Base-by-base conservation (phyloP, 1,140 invertebrate genomes). In the Myzus persicae region DNA sequence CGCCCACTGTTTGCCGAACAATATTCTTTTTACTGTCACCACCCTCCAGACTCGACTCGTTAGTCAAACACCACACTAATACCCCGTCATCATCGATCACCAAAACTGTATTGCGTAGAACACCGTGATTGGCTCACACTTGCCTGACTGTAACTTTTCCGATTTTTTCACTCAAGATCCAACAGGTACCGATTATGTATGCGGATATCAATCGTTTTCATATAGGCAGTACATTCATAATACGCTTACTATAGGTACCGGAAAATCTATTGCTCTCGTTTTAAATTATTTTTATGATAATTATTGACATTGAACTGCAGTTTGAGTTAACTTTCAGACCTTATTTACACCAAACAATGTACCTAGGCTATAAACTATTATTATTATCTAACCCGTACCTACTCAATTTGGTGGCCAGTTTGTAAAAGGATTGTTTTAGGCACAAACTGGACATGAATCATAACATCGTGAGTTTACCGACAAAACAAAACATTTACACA, bases 341-440 rank as follows among this genome's bases (percentile, higher is more conserved):
- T 0, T 22, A 51, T 22, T 51, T 51, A 51, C 48, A 67, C 31
- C 59, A 31, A 11, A 67, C 59, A 3, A 59, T 59, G 54, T 59
- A 59, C 54, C 54, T 59, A n/a, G n/a, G n/a, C n/a, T n/a, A 26
- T 31, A 31, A 26, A 59, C 26, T 31, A 51, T 59, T 59, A 9
- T 31, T 59, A 44, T 36, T 38, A 51, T 40, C 38, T 31, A 26
- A 87, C 40, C 26, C 22, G 18, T 48, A n/a, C n/a, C n/a, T n/a
- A 14, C 48, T 40, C 88, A 14, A 54, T 90, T 90, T 14, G 46
- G 36, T 90, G 88, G 48, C 88, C 48, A 90, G 88, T 90, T 90
- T 90, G 88, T 90, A 90, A 26, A 90, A 36, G 88, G 88, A 90
- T 67, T 90, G n/a, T 90, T 90, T 90, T 90, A 90, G 88, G 88